phyloP scores from a whole-genome alignment of 2,113 vertebrate species.

The Theristicus caerulescens region DNA sequence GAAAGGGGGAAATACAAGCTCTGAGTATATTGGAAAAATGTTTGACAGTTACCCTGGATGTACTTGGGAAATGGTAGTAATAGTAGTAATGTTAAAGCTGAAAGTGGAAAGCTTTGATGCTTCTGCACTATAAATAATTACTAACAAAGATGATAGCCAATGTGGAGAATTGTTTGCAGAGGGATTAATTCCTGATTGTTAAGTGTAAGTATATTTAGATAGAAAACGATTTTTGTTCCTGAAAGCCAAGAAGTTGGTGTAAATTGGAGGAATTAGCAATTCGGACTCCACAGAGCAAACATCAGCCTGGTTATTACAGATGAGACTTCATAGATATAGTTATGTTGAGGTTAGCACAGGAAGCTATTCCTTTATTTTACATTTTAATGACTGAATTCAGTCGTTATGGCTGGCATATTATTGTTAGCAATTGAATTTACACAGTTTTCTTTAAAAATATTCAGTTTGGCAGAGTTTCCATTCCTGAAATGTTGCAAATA shows the following conservation, averaged over 20 bases:
- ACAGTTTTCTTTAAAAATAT: background rate
- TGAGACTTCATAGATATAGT: background rate
- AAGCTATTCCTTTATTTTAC: background rate
- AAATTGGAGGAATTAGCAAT: constrained; percentile 30
- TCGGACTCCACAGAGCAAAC: constrained; percentile 6
- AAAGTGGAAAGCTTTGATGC: background rate
- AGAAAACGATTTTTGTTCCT: constrained; percentile 45
- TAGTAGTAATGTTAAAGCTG: background rate
- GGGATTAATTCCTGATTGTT: constrained; percentile 44
- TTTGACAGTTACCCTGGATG: background rate
- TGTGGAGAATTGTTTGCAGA: constrained; percentile 22
- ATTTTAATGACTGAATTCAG: background rate
- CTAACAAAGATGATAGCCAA: background rate
- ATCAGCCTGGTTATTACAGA: background rate
- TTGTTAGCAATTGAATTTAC: background rate
- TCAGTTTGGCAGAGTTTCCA: background rate
- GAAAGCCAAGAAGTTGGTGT: constrained; percentile 16
- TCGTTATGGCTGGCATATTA: background rate
- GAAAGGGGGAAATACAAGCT: background rate
- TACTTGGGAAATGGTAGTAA: background rate
- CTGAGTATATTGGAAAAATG: background rate
- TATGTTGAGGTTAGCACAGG: background rate
- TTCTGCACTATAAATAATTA: constrained; percentile 40
- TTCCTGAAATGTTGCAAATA: background rate
- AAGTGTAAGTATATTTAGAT: constrained; percentile 58